A percentile compares a stretch with the other conserved stretches of the same genome.
phyloP scores from a whole-genome alignment of 2,888 invertebrate species.

The Napeogenes inachia region DNA sequence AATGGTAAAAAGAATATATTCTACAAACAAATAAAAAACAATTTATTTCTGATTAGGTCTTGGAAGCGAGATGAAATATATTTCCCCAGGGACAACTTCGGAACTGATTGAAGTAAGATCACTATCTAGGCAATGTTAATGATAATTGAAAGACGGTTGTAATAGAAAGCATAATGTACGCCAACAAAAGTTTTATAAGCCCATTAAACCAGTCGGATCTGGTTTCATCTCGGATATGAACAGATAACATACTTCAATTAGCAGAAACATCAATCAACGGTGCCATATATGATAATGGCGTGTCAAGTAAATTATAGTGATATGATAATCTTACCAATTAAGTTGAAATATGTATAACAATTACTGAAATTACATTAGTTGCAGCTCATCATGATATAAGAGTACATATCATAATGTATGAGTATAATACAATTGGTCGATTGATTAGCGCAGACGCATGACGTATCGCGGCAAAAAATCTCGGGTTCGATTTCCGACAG shows the following conservation, averaged over 20 bases:
- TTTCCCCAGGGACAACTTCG: conserved; percentile 17
- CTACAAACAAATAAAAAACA: neutral
- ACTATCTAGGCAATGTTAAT: neutral
- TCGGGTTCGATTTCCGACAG: no score
- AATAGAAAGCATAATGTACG: neutral
- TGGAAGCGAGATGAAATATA: conserved; percentile 19
- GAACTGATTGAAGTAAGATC: conserved; percentile 13
- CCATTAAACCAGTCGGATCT: neutral
- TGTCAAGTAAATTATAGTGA: conserved; percentile 20
- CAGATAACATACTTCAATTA: conserved; percentile 18
- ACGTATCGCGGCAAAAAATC: no score
- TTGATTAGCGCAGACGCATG: no score
- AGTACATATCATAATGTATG: no score
- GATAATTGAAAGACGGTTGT: neutral
- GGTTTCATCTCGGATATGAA: neutral
- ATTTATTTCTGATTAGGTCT: conserved; percentile 2
- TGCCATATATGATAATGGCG: conserved; percentile 21
- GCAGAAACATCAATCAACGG: conserved; percentile 15
- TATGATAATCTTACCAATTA: conserved; percentile 18
- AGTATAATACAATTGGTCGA: no score
- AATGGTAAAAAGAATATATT: neutral
- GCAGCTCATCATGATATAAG: neutral
- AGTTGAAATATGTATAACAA: conserved; percentile 7
- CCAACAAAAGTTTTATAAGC: neutral
- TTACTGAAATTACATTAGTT: neutral